Evolutionary conservation across 1,140 invertebrate genomes (phyloP).

Genomic region (Neodiprion virginianus): DNA sequence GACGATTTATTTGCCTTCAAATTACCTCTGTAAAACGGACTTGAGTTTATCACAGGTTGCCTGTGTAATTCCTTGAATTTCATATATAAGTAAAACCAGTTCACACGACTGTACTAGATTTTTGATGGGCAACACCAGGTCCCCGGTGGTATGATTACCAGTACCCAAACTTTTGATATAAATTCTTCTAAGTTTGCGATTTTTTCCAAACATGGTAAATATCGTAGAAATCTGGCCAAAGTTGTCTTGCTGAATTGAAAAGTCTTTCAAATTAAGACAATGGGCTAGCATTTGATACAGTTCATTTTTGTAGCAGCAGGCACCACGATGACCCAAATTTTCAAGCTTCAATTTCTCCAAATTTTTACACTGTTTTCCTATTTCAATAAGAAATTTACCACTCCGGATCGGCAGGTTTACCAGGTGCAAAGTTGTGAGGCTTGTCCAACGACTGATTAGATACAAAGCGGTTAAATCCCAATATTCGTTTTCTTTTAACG

Average conservation of each 20-base stretch:
- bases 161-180: not conserved
- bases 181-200: not conserved
- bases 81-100: not conserved
- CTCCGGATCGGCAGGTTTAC: not conserved
- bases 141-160: not conserved
- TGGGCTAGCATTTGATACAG: not conserved
- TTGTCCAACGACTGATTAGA: not conserved
- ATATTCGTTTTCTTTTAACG: not conserved
- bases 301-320: not conserved
- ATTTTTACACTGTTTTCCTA: conserved; percentile 2
- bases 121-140: not conserved
- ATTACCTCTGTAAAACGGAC: not conserved
- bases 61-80: not conserved
- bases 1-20: not conserved
- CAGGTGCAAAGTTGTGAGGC: not conserved
- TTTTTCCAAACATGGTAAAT: not conserved
- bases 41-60: not conserved
- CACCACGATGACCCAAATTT: not conserved
- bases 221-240: not conserved
- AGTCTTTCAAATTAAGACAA: not conserved
- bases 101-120: not conserved
- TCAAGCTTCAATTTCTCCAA: conserved; percentile 1
- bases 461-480: not conserved
- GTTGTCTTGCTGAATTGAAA: not conserved
- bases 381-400: not conserved